Percentiles rank a stretch among this genome's conserved stretches.
Conservation (phyloP, 1,140 invertebrate genomes). For the Agrilus planipennis region DNA sequence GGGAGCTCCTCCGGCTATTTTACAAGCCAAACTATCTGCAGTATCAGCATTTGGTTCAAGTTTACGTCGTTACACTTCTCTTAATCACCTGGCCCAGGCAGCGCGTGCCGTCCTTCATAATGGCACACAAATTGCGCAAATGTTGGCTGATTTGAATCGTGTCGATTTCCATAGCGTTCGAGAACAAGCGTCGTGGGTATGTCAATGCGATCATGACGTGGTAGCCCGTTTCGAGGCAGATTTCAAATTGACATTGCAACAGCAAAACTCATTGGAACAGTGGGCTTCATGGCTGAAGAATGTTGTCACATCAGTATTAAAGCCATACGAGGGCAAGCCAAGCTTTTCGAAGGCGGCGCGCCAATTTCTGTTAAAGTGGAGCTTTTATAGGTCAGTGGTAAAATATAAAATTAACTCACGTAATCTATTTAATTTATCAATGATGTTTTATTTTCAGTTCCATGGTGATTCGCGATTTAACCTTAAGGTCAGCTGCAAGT, state of each 20-base stretch:
- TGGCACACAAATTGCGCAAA: conserved; percentile 89
- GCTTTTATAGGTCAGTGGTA: conserved; percentile 76
- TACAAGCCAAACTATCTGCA: conserved; percentile 71
- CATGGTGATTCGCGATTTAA: conserved; percentile 91
- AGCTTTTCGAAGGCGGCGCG: conserved; percentile 82
- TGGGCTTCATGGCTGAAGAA: conserved; percentile 96
- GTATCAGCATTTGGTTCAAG: conserved; percentile 92
- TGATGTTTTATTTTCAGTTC: conserved; percentile 64
- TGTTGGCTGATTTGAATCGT: conserved; percentile 92
- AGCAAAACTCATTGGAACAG: conserved; percentile 87
- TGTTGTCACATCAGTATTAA: conserved; percentile 77
- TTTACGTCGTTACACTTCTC: conserved; percentile 86
- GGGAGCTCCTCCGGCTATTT: conserved; percentile 73
- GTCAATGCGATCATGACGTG: conserved; percentile 80
- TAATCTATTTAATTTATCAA: no score
- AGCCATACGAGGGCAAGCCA: conserved; percentile 73
- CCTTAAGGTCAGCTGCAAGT: conserved; percentile 87
- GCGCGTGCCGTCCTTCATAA: conserved; percentile 93
- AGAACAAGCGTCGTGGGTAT: conserved; percentile 91
- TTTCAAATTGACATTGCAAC: conserved; percentile 86
- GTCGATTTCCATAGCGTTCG: conserved; percentile 97
- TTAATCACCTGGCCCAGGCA: conserved; percentile 97
- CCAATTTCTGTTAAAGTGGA: conserved; percentile 97
- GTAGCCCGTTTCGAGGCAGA: conserved; percentile 83
- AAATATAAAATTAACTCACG: not conserved